phyloP scores from a whole-genome alignment of 2,797 vertebrate genomes.

The Eospalax fontanierii region DNA sequence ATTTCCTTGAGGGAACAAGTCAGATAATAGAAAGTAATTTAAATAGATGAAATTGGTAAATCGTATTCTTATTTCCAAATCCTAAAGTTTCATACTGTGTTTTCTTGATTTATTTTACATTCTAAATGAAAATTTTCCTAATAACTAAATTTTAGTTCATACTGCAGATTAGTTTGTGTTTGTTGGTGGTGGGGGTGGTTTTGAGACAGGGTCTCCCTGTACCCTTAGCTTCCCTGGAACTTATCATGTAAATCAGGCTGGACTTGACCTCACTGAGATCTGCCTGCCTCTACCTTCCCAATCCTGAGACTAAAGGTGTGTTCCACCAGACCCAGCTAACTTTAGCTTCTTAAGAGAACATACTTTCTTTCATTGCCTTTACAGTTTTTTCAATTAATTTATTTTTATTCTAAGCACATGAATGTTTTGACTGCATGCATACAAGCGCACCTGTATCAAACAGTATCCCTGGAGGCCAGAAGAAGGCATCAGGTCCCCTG shows the following conservation, averaged over 20 bases:
- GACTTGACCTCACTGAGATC: too few relatives aligned
- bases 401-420: too few relatives aligned
- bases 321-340: neutral
- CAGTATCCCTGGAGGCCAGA: too few relatives aligned
- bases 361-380: neutral
- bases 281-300: too few relatives aligned
- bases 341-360: neutral
- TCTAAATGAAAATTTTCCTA: neutral
- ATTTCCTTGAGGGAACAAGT: neutral
- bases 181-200: too few relatives aligned
- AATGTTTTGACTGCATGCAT: too few relatives aligned
- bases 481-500: too few relatives aligned
- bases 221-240: too few relatives aligned
- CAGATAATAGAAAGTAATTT: conserved; percentile 2
- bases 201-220: too few relatives aligned
- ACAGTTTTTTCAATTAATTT: neutral
- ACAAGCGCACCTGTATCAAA: too few relatives aligned
- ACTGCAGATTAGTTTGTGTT: neutral
- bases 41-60: neutral
- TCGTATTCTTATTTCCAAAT: neutral
- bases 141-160: conserved; percentile 10
- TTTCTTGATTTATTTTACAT: neutral
- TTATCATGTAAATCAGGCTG: too few relatives aligned
- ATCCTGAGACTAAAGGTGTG: too few relatives aligned
- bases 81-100: neutral